Percentiles rank a stretch among this genome's conserved stretches.
Evolutionary conservation across 2,888 invertebrate species (phyloP).

Genomic region (Incurvaria masculella): DNA sequence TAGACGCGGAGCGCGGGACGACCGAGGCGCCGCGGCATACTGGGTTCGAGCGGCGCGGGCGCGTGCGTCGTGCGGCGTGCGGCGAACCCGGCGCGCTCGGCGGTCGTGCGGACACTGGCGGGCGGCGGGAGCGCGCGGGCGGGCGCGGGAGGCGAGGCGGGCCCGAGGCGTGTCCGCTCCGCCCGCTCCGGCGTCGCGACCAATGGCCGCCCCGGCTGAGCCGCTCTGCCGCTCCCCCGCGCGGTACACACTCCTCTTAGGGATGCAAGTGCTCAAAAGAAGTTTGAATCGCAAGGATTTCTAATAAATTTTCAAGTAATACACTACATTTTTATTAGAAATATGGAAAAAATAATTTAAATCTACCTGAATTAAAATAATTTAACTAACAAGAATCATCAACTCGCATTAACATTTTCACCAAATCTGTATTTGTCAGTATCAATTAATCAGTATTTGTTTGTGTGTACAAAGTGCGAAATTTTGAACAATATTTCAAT

Average conservation of each 20-base stretch:
- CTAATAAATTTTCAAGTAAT: too few species aligned
- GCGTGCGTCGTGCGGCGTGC: conserved; percentile 50
- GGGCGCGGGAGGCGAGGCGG: conserved; percentile 24
- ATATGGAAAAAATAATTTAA: too few species aligned
- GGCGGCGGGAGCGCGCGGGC: conserved; percentile 29
- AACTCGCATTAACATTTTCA: too few species aligned
- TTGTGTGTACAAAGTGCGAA: too few species aligned
- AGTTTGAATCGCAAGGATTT: too few species aligned
- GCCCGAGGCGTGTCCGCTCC: conserved; percentile 23
- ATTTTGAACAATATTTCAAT: too few species aligned
- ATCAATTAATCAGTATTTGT: too few species aligned
- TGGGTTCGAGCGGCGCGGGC: conserved; percentile 25
- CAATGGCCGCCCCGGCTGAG: conserved; percentile 21
- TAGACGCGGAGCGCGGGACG: conserved; percentile 33
- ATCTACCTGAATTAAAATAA: too few species aligned
- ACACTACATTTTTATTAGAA: too few species aligned
- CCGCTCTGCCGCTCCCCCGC: conserved; percentile 17
- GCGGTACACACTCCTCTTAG: conserved; percentile 15
- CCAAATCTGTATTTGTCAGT: too few species aligned
- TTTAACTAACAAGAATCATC: too few species aligned
- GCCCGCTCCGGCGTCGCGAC: conserved; percentile 24
- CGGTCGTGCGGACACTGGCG: conserved; percentile 55
- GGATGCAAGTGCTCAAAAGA: not conserved
- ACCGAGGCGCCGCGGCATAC: not conserved
- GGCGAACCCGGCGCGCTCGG: conserved; percentile 58